Percentiles rank a stretch among this genome's conserved stretches.
Conservation (phyloP, 2,113 vertebrate species). For the Cichladusa arquata region DNA sequence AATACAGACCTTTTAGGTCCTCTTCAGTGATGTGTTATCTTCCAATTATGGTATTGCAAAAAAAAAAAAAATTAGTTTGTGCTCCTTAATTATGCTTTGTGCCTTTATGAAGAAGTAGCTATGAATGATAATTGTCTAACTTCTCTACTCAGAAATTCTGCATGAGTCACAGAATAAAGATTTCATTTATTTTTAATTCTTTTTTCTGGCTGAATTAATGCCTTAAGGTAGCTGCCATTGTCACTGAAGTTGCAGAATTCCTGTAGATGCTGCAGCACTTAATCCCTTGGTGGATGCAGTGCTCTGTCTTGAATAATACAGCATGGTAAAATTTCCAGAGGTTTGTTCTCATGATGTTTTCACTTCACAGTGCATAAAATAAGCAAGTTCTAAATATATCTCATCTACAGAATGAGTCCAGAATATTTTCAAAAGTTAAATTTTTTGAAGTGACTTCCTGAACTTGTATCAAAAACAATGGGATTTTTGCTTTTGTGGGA, state of each 20-base stretch:
- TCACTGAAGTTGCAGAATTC: neutral
- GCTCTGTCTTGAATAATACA: neutral
- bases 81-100: neutral
- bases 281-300: neutral
- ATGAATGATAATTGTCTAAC: neutral
- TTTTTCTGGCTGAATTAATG: constrained; percentile 32
- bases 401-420: neutral
- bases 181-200: constrained; percentile 3
- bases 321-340: neutral
- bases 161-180: neutral
- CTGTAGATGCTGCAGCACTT: neutral
- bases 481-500: neutral
- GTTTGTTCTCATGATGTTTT: neutral
- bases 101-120: neutral
- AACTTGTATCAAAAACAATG: neutral
- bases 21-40: neutral
- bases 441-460: neutral
- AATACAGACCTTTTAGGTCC: neutral
- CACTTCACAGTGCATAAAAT: neutral
- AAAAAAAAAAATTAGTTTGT: neutral
- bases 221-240: neutral
- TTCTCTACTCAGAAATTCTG: neutral
- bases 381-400: neutral
- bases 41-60: neutral
- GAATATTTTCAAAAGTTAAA: neutral